Conservation (phyloP, 2,113 vertebrate species). For the Nyctereutes procyonoides region DNA sequence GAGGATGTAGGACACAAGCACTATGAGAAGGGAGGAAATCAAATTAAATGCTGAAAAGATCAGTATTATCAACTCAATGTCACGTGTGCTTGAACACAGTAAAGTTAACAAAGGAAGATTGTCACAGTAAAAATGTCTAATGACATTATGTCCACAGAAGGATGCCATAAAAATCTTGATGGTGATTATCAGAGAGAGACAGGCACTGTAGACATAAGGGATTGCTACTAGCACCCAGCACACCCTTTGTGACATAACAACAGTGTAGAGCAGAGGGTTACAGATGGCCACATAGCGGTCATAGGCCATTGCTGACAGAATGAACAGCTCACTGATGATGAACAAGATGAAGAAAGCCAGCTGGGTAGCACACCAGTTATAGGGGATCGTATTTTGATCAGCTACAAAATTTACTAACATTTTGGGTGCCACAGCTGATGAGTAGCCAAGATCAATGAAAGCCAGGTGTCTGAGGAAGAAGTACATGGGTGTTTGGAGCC, state of each 20-base stretch:
- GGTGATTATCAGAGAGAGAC: slow-evolving; percentile 48
- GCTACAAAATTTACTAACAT: slow-evolving; percentile 59
- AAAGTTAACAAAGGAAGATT: slow-evolving; percentile 73
- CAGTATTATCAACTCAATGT: slow-evolving; percentile 53
- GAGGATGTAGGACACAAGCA: slow-evolving; percentile 49
- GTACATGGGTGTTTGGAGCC: slow-evolving; percentile 72
- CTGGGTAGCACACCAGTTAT: slow-evolving; percentile 46
- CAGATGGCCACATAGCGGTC: slow-evolving; percentile 44
- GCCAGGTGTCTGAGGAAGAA: slow-evolving; percentile 72
- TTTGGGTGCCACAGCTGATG: slow-evolving; percentile 74
- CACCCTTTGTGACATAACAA: slow-evolving; percentile 48
- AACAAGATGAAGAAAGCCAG: slow-evolving; percentile 64
- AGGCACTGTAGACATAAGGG: slow-evolving; percentile 61
- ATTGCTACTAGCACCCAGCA: slow-evolving; percentile 48
- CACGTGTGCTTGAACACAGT: slow-evolving; percentile 66
- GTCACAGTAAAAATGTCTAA: slow-evolving; percentile 81
- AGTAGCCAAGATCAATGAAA: slow-evolving; percentile 71
- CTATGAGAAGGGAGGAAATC: slow-evolving; percentile 65
- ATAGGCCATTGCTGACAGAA: slow-evolving; percentile 49
- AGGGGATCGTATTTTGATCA: slow-evolving; percentile 51
- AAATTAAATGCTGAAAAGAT: slow-evolving; percentile 61
- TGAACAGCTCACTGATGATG: slow-evolving; percentile 64
- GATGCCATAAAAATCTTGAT: slow-evolving; percentile 69
- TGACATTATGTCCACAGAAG: slow-evolving; percentile 70
- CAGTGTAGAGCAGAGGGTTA: slow-evolving; percentile 53